Conservation (phyloP, 2,797 vertebrate genomes). For the Avahi laniger region DNA sequence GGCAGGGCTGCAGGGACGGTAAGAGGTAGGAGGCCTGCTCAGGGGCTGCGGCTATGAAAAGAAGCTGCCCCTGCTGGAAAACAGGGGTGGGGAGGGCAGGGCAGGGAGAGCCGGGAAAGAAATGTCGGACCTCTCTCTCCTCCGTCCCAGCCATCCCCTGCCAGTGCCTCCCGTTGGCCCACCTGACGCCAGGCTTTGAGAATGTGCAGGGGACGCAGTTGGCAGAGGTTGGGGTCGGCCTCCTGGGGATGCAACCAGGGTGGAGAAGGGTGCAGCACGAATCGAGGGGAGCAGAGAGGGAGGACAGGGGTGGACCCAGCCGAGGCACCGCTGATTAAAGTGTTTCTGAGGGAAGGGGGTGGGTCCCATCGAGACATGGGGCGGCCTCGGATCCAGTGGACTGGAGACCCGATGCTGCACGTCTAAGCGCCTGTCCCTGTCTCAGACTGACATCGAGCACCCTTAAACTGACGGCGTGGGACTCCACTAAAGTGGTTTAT, state of each 20-base stretch:
- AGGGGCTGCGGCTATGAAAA: background rate
- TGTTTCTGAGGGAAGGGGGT: rapidly evolving
- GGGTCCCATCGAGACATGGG: rapidly evolving
- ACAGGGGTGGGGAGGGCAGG: too few relatives aligned
- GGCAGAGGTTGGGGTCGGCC: background rate
- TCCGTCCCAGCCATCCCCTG: background rate
- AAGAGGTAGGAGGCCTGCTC: background rate
- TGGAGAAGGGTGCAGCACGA: background rate
- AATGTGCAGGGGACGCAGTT: too few relatives aligned
- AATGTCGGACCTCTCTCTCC: background rate
- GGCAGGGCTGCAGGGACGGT: background rate
- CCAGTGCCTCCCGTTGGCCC: background rate
- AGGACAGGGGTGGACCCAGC: background rate
- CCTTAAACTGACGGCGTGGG: too few relatives aligned
- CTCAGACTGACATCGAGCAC: background rate
- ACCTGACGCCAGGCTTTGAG: background rate
- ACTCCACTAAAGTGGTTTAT: background rate
- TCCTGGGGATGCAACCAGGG: rapidly evolving
- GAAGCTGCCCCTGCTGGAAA: rapidly evolving
- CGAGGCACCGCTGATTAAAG: background rate
- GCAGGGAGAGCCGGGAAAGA: background rate
- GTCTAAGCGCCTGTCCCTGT: rapidly evolving
- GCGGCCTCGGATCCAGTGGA: background rate
- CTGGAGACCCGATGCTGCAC: background rate
- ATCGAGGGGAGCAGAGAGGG: background rate